Evolutionary conservation across 2,797 vertebrate species (phyloP), one percentile per base, ranked within the genome.

Genomic region (Astyanax mexicanus): DNA sequence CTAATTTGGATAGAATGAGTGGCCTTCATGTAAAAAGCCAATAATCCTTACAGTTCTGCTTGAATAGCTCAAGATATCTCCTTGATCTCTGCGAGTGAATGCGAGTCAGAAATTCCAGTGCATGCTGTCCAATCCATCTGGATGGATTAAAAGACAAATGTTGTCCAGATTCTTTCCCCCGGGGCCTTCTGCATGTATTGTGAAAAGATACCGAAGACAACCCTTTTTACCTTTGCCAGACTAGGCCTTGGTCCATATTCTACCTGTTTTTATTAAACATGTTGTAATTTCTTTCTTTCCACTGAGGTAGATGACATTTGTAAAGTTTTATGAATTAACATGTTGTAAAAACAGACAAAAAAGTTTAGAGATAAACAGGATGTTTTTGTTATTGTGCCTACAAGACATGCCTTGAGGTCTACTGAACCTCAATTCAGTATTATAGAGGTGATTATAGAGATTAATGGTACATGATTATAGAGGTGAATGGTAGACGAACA

Each of bases 71-170:
- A 79, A 80, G 78, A 82, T 72, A 69, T 58, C 74, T 25, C 29
- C 79, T 73, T 84, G 81, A 75, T 85, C 84, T n/a, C 83, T 80
- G 49, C 60, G 72, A 82, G 86, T 78, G 84, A 83, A 84, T 84
- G 81, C 83, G 80, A 89, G 85, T 86, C 82, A 84, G 84, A 81
- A 82, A 91, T 91, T 92, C 86, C 81, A 84, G 83, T 86, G 72
- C 79, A 51, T 40, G 25, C n/a, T 52, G 74, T 69, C 75, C 82
- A 77, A 84, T 54, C 52, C 78, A 84, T 54, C 55, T 75, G 51
- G 84, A 38, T 52, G 45, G 91, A 89, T 89, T 89, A 86, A 88
- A 90, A 88, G 80, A 91, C 84, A 88, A 82, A 90, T 91, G 88
- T 90, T 79, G 69, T 77, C 82, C 4, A 60, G 72, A 84, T 89